Percentiles rank a stretch among this genome's conserved stretches.
Conservation (phyloP, 2,888 invertebrate species). For the Zeuzera pyrina region DNA sequence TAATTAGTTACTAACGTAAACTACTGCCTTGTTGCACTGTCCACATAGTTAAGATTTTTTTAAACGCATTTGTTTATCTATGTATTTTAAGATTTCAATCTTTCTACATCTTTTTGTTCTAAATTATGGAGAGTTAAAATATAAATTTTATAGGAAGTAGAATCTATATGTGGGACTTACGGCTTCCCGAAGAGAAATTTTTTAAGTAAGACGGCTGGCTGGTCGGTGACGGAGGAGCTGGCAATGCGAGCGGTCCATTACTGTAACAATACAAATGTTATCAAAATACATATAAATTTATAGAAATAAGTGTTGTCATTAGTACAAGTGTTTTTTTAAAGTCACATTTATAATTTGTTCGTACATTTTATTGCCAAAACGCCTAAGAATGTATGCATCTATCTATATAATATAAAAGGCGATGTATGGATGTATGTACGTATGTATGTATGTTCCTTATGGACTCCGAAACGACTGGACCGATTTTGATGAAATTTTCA, state of each 20-base stretch:
- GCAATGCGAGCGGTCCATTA: constrained; percentile 29
- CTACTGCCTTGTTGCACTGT: too few relatives aligned
- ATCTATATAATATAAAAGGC: constrained; percentile 1
- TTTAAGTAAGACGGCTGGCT: constrained; percentile 35
- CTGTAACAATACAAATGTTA: constrained; percentile 11
- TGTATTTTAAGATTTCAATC: too few relatives aligned
- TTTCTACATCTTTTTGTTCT: background rate
- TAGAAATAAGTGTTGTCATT: background rate
- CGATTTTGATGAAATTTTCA: constrained; percentile 2
- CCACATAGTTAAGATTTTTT: too few relatives aligned
- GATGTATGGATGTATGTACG: too few relatives aligned
- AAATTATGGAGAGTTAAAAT: constrained; percentile 1
- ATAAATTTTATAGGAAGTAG: background rate
- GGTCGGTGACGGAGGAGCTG: constrained; percentile 22
- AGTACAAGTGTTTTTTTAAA: too few relatives aligned
- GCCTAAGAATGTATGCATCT: background rate
- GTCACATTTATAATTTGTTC: too few relatives aligned
- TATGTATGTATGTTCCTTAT: too few relatives aligned
- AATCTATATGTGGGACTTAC: constrained; percentile 31
- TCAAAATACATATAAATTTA: background rate
- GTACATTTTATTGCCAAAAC: too few relatives aligned
- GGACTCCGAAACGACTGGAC: too few relatives aligned
- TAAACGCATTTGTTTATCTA: too few relatives aligned
- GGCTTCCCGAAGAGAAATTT: constrained; percentile 36
- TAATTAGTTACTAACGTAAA: too few relatives aligned